Percentiles rank a stretch among this genome's conserved stretches.
Conservation (phyloP, 2,113 vertebrate genomes). For the Vombatus ursinus region DNA sequence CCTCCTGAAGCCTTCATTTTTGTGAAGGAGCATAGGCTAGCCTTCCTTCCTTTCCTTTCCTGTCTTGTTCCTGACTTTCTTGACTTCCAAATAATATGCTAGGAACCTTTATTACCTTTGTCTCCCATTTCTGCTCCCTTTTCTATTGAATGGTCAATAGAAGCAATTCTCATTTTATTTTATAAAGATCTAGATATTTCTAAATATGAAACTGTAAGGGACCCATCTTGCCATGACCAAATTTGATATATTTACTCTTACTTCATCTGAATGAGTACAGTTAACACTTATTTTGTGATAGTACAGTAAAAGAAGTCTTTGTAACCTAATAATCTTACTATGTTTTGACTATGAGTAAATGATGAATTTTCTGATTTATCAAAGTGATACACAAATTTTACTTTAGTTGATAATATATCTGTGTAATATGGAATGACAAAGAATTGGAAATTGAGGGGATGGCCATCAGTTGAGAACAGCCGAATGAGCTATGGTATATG, state of each 20-base stretch:
- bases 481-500: not conserved
- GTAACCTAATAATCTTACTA: not conserved
- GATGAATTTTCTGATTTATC: not conserved
- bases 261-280: not conserved
- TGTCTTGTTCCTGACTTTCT: not conserved
- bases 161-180: not conserved
- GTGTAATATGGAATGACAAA: not conserved
- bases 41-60: not conserved
- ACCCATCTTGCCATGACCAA: not conserved
- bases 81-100: not conserved
- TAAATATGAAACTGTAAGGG: not conserved
- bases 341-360: not conserved
- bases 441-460: not conserved
- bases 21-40: not conserved
- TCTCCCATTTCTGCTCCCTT: not conserved
- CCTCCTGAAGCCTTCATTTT: not conserved
- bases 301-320: not conserved
- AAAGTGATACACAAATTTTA: not conserved
- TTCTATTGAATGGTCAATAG: not conserved
- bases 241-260: not conserved
- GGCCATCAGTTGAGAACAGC: not conserved
- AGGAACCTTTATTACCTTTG: not conserved
- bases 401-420: not conserved
- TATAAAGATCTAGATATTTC: not conserved
- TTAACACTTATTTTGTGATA: not conserved